Evolutionary conservation across 2,113 vertebrate species (phyloP).

Genomic region (Rhynchopsitta pachyrhyncha): DNA sequence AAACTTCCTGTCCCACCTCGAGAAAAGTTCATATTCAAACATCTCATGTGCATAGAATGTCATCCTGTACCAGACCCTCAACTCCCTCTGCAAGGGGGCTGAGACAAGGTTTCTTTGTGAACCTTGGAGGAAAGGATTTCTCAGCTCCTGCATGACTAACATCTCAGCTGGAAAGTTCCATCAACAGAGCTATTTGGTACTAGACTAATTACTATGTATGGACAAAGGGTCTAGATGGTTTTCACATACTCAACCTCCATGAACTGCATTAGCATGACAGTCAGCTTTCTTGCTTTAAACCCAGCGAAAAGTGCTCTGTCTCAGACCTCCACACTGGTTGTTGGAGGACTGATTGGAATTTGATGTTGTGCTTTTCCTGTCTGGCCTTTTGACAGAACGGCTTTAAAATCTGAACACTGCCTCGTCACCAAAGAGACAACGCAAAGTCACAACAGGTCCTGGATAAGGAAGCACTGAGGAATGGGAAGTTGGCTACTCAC

Average conservation of each 20-base stretch:
- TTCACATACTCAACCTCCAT: not conserved
- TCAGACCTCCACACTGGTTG: not conserved
- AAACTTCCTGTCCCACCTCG: not conserved
- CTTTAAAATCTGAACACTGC: not conserved
- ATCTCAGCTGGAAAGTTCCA: not conserved
- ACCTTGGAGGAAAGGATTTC: not conserved
- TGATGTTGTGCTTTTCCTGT: not conserved
- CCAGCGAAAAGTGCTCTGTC: not conserved
- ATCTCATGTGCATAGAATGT: not conserved
- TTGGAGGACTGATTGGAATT: not conserved
- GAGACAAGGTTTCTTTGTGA: slow-evolving; percentile 1
- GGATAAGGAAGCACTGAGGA: not conserved
- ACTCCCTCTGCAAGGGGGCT: not conserved
- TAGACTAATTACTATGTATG: not conserved
- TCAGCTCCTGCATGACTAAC: not conserved
- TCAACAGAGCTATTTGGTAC: not conserved
- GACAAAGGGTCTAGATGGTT: not conserved
- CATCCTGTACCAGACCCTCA: not conserved
- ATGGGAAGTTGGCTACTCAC: not conserved
- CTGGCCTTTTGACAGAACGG: not conserved
- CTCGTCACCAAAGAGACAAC: not conserved
- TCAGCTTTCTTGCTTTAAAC: not conserved
- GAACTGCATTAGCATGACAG: not conserved
- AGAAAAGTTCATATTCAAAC: not conserved
- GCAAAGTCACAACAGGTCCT: not conserved